phyloP scores from a whole-genome alignment of 2,113 vertebrate species.

The Chascanopsetta lugubris region DNA sequence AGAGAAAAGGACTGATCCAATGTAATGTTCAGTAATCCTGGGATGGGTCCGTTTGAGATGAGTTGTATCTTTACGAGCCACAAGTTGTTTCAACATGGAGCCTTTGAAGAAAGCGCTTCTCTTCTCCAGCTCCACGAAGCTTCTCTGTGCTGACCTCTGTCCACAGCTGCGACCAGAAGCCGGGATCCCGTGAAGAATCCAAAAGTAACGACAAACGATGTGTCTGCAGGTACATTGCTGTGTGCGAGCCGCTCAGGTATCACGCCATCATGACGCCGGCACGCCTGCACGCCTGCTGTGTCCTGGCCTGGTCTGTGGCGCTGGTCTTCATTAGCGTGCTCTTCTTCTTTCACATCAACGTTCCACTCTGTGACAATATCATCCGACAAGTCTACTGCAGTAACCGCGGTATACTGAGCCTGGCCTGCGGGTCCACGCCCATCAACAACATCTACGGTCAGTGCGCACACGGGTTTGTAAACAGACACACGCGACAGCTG shows the following conservation, averaged over 20 bases:
- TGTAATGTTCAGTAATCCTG: no score
- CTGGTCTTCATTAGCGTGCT: conserved; percentile 54
- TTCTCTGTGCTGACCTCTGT: no score
- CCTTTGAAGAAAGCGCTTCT: no score
- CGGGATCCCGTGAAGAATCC: neutral
- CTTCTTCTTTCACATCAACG: conserved; percentile 49
- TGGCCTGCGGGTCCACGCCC: conserved; percentile 61
- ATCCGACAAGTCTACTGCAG: conserved; percentile 70
- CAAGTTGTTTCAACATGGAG: no score
- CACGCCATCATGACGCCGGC: conserved; percentile 63
- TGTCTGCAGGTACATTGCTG: conserved; percentile 54
- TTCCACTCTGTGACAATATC: conserved; percentile 48
- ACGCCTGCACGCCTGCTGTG: conserved; percentile 42
- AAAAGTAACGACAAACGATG: neutral
- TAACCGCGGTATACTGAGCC: conserved; percentile 58
- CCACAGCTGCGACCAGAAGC: neutral
- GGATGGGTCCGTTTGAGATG: no score
- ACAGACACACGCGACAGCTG: neutral
- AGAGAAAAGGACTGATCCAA: no score
- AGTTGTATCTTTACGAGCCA: no score
- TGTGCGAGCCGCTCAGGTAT: conserved; percentile 70
- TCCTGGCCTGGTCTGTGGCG: conserved; percentile 56
- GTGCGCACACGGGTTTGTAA: neutral
- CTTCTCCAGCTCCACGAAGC: no score
- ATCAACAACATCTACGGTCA: conserved; percentile 59